These are phyloP conservation scores for Indicator maculatus DNA, from an alignment of 2,113 vertebrate genomes.

Conservation along the genomic window DNA sequence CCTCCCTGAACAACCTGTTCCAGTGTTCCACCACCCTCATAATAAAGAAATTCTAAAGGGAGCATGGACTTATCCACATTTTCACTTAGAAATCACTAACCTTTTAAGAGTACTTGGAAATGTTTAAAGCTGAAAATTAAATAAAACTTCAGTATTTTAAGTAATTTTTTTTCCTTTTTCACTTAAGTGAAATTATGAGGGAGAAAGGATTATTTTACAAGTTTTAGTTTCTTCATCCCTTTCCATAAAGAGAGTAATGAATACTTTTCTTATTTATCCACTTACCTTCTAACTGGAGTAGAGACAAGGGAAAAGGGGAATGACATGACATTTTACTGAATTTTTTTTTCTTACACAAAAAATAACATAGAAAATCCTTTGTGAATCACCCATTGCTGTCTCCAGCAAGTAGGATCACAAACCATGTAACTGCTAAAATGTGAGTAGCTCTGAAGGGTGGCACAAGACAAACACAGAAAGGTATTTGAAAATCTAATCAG, in stretches of 20 bases:
- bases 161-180: neutral
- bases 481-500: neutral
- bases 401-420: neutral
- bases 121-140: neutral
- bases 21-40: too few species aligned
- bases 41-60: too few species aligned
- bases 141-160: neutral
- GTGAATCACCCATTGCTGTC: neutral
- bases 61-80: neutral
- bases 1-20: too few species aligned
- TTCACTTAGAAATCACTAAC: neutral
- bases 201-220: neutral
- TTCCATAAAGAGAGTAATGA: neutral
- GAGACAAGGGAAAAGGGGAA: neutral
- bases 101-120: neutral
- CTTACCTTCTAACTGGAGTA: neutral
- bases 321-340: neutral
- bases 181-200: neutral
- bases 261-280: neutral
- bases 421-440: neutral
- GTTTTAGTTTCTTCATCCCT: neutral
- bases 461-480: neutral
- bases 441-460: neutral
- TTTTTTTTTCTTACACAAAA: neutral
- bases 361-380: neutral